phyloP scores from a whole-genome alignment of 2,797 vertebrate genomes.

The Chanos chanos region DNA sequence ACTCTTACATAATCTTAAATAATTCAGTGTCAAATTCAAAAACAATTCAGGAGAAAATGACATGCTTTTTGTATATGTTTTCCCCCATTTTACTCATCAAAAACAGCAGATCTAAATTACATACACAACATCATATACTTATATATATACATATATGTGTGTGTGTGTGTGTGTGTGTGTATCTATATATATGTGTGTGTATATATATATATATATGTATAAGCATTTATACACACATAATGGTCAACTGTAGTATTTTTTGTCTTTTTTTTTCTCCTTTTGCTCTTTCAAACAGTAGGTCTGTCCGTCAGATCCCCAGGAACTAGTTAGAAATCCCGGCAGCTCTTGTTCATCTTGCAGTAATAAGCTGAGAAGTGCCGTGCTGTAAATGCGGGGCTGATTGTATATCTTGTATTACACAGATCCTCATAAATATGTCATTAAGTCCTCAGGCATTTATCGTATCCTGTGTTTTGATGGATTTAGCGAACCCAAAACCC shows the following conservation, averaged over 20 bases:
- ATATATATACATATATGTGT: not conserved
- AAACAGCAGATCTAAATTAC: too few relatives aligned
- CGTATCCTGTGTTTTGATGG: conserved; percentile 43
- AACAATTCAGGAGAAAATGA: too few relatives aligned
- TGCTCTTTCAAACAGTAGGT: conserved; percentile 10
- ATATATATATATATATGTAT: not conserved
- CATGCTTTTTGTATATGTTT: too few relatives aligned
- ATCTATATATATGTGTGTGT: too few relatives aligned
- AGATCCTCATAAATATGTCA: conserved; percentile 48
- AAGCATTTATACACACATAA: too few relatives aligned
- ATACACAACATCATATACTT: too few relatives aligned
- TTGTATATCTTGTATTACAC: conserved; percentile 41
- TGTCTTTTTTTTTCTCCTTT: not conserved
- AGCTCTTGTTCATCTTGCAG: not conserved
- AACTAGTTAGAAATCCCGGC: conserved; percentile 29
- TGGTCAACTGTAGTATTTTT: not conserved
- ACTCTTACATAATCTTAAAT: too few relatives aligned
- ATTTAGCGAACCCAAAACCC: conserved; percentile 34
- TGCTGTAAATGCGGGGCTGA: conserved; percentile 25
- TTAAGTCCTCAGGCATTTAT: conserved; percentile 37
- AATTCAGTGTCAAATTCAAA: too few relatives aligned
- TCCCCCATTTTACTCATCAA: too few relatives aligned
- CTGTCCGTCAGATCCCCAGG: not conserved
- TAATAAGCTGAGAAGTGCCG: conserved; percentile 28
- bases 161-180: not conserved